Base-by-base conservation (phyloP, 2,888 invertebrate genomes). In the Oligia strigilis region DNA sequence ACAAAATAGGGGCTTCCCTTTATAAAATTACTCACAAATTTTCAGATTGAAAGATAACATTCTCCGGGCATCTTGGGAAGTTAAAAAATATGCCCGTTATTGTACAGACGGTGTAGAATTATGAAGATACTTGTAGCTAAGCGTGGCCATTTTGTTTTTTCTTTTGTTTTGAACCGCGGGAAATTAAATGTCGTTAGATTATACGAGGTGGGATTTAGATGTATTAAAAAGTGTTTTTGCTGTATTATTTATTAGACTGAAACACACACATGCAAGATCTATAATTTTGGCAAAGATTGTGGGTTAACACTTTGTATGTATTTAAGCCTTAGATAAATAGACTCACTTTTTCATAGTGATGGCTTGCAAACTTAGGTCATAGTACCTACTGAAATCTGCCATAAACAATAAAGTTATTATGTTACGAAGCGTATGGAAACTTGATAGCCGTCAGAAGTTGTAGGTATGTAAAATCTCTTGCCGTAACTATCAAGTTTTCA, bases 1-100 rank as follows among this genome's bases (percentile, higher is more conserved):
- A 88, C 88, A 87, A 89, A 92, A 92, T 90, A 86, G 83, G 82
- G 77, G 85, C 81, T 91, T 89, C 86, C 87, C 85, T 87, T 87
- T 86, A 83, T 80, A 87, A 77, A 87, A 88, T 87, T 84, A 88
- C 84, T 86, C 81, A 73, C 71, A 83, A 86, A 91, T 88, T 88
- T 89, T 86, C 80, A 84, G 83, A 88, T 88, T 83, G 85, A 89
- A 90, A 87, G 85, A 88, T 87, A 91, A 90, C 86, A 90, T 89
- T 89, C 86, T 81, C 64, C 64, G 64, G 62, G 77, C 55, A 72
- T 78, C 83, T 83, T 74, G 72, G 78, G 81, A 86, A 79, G 81
- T 83, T 79, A 76, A 80, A 80, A 88, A 88, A 88, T 77, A 80
- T 81, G 71, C 75, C 74, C 72, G 80, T 82, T 88, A 82, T 89